Conservation (phyloP, 2,797 vertebrate genomes). For the Phaenicophaeus curvirostris region DNA sequence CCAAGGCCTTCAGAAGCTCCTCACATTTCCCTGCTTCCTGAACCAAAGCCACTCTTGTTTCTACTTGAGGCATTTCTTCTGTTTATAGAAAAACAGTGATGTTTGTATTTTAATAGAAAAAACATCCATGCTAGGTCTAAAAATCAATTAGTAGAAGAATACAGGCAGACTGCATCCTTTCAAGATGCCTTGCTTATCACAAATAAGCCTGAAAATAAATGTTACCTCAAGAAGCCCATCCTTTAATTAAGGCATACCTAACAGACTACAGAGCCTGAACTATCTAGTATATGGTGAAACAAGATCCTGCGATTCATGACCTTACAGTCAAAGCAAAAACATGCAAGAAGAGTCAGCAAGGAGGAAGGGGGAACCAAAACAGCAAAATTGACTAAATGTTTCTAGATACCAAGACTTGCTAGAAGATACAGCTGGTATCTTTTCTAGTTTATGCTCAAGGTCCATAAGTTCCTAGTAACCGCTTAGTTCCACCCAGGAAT, state of each 20-base stretch:
- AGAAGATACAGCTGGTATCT: not conserved
- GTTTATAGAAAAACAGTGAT: not conserved
- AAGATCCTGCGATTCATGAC: not conserved
- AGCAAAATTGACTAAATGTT: not conserved
- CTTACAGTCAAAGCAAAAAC: not conserved
- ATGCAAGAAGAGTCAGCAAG: not conserved
- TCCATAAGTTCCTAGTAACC: not conserved
- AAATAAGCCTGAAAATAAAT: not conserved
- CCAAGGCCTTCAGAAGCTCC: constrained; percentile 87
- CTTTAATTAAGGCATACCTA: not conserved
- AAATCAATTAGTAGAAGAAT: not conserved
- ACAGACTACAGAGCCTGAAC: not conserved
- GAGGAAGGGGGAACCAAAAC: not conserved
- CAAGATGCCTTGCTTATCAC: not conserved
- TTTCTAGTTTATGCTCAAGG: not conserved
- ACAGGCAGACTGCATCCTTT: not conserved
- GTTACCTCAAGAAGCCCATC: not conserved
- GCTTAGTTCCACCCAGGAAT: not conserved
- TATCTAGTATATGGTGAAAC: not conserved
- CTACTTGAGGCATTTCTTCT: constrained; percentile 91
- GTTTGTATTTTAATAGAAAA: not conserved
- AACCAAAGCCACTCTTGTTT: constrained; percentile 90
- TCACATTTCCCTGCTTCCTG: constrained; percentile 83
- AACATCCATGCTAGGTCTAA: not conserved
- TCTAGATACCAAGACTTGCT: not conserved